These are phyloP conservation scores for Thecophora atra DNA, from an alignment of 2,888 invertebrate species.

Conservation along the genomic window DNA sequence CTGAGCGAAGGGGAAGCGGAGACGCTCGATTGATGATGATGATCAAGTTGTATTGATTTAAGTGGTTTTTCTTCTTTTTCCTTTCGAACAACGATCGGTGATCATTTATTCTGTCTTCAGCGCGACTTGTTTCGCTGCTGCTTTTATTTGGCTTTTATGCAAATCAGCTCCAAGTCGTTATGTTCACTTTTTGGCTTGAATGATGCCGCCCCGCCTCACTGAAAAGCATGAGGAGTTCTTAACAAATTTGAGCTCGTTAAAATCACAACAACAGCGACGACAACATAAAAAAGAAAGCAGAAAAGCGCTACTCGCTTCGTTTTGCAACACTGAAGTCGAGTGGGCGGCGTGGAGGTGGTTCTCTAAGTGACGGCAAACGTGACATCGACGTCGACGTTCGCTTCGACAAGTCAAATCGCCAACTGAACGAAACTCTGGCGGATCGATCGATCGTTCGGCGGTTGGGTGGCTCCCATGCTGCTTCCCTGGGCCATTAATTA, in stretches of 20 bases:
- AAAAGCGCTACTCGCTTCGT: not conserved
- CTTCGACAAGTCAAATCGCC: not conserved
- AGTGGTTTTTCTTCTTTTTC: not conserved
- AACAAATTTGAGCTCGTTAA: not conserved
- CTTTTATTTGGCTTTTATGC: not conserved
- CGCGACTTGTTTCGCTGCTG: not conserved
- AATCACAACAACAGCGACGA: not conserved
- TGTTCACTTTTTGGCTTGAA: not conserved
- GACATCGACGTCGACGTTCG: not conserved
- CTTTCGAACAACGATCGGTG: not conserved
- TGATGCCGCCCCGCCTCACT: not conserved
- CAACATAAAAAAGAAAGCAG: not conserved
- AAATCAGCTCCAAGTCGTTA: not conserved
- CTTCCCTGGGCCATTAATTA: conserved; percentile 1
- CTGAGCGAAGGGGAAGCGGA: not conserved
- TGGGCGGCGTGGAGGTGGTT: not conserved
- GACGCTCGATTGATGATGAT: not conserved
- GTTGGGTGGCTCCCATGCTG: not conserved
- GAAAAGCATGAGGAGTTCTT: not conserved
- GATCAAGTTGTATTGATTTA: not conserved
- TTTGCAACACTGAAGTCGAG: not conserved
- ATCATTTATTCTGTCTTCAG: not conserved
- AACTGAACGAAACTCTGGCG: too few species aligned
- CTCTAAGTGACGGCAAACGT: not conserved
- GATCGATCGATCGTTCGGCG: not conserved